phyloP scores from a whole-genome alignment of 2,797 vertebrate species.

The Sebastiscus tertius region DNA sequence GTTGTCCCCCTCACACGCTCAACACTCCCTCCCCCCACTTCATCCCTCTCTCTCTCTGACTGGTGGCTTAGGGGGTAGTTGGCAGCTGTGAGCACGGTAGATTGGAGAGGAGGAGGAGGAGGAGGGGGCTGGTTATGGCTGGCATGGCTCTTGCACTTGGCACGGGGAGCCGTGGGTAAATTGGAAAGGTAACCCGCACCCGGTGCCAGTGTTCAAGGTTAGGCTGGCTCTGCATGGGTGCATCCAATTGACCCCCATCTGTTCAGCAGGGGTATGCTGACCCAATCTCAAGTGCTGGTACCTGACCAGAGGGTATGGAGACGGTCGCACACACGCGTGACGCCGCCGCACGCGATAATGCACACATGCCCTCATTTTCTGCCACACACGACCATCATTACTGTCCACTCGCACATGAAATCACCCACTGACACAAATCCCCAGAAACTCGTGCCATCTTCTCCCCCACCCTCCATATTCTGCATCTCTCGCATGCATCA shows the following conservation, averaged over 20 bases:
- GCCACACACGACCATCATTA: slow-evolving; percentile 19
- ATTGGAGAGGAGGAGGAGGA: slow-evolving; percentile 32
- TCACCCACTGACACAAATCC: slow-evolving; percentile 62
- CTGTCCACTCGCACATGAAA: slow-evolving; percentile 48
- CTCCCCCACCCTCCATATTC: background rate
- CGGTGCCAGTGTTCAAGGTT: slow-evolving; percentile 71
- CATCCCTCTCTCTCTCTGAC: slow-evolving; percentile 29
- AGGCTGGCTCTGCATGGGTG: slow-evolving; percentile 60
- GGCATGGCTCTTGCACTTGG: slow-evolving; percentile 63
- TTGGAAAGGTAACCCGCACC: slow-evolving; percentile 67
- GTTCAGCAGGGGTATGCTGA: slow-evolving; percentile 57
- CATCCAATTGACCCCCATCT: slow-evolving; percentile 71
- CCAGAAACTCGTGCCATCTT: slow-evolving; percentile 4
- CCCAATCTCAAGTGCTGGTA: slow-evolving; percentile 44
- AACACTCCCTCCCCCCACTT: slow-evolving; percentile 34
- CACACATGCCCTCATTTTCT: slow-evolving; percentile 27
- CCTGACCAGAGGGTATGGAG: slow-evolving; percentile 17
- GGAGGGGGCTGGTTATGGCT: slow-evolving; percentile 45
- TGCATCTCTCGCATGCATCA: slow-evolving; percentile 34
- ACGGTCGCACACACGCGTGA: background rate
- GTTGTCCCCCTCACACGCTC: slow-evolving; percentile 26
- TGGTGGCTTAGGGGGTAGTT: slow-evolving; percentile 55
- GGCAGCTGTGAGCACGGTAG: slow-evolving; percentile 59
- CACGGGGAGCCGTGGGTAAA: slow-evolving; percentile 55
- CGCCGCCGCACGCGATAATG: slow-evolving; percentile 22